These are phyloP conservation scores for Erynnis tages DNA, from an alignment of 2,888 invertebrate species.

Conservation along the genomic window DNA sequence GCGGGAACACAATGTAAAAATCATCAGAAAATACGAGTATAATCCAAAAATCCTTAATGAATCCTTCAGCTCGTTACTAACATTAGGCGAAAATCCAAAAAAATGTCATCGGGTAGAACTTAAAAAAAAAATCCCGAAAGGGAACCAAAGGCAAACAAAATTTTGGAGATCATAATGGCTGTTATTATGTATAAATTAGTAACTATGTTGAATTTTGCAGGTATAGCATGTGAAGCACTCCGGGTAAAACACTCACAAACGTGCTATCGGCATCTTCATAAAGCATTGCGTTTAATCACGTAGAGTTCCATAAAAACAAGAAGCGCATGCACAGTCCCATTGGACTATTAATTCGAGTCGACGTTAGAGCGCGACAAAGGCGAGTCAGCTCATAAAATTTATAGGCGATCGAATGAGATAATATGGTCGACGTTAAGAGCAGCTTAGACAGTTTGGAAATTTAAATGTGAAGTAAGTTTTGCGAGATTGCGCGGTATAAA, in stretches of 20 bases:
- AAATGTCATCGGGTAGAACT: too few species aligned
- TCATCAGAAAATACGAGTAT: too few species aligned
- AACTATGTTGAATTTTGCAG: too few species aligned
- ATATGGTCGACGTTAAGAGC: slow-evolving; percentile 80
- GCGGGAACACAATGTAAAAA: too few species aligned
- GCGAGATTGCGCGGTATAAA: slow-evolving; percentile 80
- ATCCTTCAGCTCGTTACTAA: too few species aligned
- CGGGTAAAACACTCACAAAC: not conserved
- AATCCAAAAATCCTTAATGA: too few species aligned
- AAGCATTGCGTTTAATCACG: slow-evolving; percentile 23
- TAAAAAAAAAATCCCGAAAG: too few species aligned
- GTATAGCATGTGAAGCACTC: too few species aligned
- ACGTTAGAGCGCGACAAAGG: slow-evolving; percentile 72
- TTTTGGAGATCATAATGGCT: too few species aligned
- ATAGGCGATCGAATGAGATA: slow-evolving; percentile 82
- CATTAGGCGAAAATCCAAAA: too few species aligned
- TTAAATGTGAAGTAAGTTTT: slow-evolving; percentile 83
- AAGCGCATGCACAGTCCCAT: slow-evolving; percentile 51
- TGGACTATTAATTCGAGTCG: slow-evolving; percentile 71
- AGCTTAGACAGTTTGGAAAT: slow-evolving; percentile 82
- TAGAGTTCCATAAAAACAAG: slow-evolving; percentile 41
- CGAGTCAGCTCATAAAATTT: slow-evolving; percentile 80
- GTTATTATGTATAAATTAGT: too few species aligned
- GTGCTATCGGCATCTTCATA: slow-evolving; percentile 1
- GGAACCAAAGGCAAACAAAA: too few species aligned